Evolutionary conservation across 2,113 vertebrate genomes (phyloP).

Genomic region (Petromus typicus): DNA sequence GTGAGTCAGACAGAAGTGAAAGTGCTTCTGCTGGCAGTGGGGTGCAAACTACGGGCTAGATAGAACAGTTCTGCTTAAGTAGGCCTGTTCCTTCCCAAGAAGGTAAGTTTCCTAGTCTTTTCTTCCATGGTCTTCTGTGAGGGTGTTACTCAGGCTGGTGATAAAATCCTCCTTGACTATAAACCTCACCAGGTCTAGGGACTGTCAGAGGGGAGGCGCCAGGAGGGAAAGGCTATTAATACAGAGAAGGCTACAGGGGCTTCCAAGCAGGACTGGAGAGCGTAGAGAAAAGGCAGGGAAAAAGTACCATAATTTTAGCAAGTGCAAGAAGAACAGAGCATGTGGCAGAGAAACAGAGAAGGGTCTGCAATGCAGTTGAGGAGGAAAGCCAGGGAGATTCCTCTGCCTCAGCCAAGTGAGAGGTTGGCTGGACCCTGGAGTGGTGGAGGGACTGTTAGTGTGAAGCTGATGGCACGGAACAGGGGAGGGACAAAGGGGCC

Average conservation of each 20-base stretch:
- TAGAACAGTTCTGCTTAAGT: not conserved
- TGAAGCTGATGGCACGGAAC: constrained; percentile 2
- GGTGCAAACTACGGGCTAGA: not conserved
- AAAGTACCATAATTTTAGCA: not conserved
- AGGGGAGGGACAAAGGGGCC: constrained; percentile 34
- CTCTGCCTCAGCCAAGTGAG: not conserved
- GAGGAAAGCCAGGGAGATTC: constrained; percentile 45
- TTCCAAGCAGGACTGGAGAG: not conserved
- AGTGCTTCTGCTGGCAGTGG: not conserved
- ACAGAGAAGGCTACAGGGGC: not conserved
- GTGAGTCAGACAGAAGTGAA: not conserved
- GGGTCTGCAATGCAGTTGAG: constrained; percentile 67
- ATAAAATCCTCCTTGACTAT: not conserved
- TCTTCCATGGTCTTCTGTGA: not conserved
- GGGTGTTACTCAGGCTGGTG: not conserved
- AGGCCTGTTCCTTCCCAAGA: constrained; percentile 5
- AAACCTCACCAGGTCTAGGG: not conserved
- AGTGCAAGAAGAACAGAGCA: not conserved
- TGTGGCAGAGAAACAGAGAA: constrained; percentile 1
- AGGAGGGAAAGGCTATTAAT: not conserved
- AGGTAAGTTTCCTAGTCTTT: not conserved
- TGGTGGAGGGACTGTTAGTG: not conserved
- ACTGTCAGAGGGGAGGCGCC: not conserved
- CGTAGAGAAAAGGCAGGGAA: not conserved
- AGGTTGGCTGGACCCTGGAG: constrained; percentile 18